phyloP scores from a whole-genome alignment of 2,888 invertebrate genomes.

The Lasioglossum figueresi region DNA sequence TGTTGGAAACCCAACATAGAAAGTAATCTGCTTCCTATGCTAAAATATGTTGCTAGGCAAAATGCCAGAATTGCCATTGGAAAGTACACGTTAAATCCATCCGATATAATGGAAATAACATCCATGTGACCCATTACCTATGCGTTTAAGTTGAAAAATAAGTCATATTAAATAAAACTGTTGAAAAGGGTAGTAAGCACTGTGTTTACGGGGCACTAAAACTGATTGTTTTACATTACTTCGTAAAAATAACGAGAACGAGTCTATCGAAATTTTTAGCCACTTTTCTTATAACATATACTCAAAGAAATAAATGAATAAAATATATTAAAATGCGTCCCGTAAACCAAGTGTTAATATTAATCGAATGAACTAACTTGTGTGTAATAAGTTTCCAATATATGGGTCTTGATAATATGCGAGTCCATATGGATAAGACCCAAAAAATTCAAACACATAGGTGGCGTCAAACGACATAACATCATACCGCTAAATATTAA shows the following conservation, averaged over 20 bases:
- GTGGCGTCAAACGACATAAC: conserved; percentile 98
- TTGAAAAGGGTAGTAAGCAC: not conserved
- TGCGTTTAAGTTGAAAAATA: conserved; percentile 55
- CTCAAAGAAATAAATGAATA: too few species aligned
- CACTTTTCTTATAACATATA: too few species aligned
- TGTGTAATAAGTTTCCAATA: conserved; percentile 97
- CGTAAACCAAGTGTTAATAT: not conserved
- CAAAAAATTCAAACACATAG: conserved; percentile 98
- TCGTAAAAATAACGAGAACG: not conserved
- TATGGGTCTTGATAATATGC: conserved; percentile 92
- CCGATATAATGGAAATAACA: conserved; percentile 97
- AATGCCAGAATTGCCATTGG: conserved; percentile 98
- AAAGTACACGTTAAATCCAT: conserved; percentile 99
- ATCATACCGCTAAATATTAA: conserved; percentile 99
- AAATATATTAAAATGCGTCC: not conserved
- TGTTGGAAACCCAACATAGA: conserved; percentile 98
- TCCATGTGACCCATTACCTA: conserved; percentile 99
- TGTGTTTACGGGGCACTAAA: not conserved
- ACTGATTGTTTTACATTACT: not conserved
- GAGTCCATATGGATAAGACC: conserved; percentile 99
- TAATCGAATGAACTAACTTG: conserved; percentile 87
- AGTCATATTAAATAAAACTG: not conserved
- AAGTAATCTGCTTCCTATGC: conserved; percentile 94
- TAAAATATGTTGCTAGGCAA: conserved; percentile 97
- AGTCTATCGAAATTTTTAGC: too few species aligned